Evolutionary conservation across 2,797 vertebrate genomes (phyloP).

Genomic region (Gastrophryne carolinensis): DNA sequence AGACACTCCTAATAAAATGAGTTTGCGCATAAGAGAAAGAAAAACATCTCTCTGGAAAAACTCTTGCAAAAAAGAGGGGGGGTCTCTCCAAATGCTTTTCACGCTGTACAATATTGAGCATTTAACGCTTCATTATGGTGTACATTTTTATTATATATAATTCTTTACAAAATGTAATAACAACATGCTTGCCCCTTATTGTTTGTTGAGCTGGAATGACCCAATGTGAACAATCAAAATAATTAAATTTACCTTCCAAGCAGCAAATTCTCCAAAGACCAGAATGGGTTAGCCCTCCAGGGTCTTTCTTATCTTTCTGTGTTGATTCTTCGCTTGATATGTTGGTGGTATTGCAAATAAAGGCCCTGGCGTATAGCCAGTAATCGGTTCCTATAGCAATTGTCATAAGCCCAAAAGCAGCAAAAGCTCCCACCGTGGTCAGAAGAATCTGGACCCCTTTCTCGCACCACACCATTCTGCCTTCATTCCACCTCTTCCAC

Average conservation of each 20-base stretch:
- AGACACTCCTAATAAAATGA: no score
- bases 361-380: constrained; percentile 90
- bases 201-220: no score
- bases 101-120: no score
- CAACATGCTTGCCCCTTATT: no score
- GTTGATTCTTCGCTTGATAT: constrained; percentile 78
- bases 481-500: constrained; percentile 69
- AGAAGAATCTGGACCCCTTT: constrained; percentile 91
- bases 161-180: no score
- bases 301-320: constrained; percentile 87
- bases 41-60: no score
- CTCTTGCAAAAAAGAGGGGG: no score
- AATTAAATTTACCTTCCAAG: constrained; percentile 79
- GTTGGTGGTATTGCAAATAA: constrained; percentile 92
- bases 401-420: constrained; percentile 93
- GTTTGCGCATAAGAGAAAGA: no score
- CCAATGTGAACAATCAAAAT: neutral
- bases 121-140: no score
- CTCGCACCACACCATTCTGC: constrained; percentile 88
- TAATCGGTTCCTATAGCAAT: constrained; percentile 94
- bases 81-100: no score
- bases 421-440: constrained; percentile 91
- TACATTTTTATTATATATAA: no score
- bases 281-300: constrained; percentile 89
- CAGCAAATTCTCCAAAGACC: constrained; percentile 95